phyloP scores from a whole-genome alignment of 1,140 invertebrate species.

The Lucilia cuprina region DNA sequence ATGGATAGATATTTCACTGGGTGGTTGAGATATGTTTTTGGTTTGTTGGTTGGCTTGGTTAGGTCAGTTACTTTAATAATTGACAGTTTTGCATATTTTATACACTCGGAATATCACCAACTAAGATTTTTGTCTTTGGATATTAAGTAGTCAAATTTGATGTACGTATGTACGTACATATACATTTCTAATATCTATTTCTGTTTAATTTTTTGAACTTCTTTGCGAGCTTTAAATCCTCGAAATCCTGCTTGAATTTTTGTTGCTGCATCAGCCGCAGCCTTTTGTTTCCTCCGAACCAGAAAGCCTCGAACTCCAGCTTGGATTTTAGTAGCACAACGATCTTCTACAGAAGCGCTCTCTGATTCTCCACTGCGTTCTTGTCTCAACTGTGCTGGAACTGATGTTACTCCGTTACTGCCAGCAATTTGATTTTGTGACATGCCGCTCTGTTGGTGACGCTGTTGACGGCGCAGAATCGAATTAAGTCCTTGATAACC shows the following conservation, averaged over 20 bases:
- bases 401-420: background rate
- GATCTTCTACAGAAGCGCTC: slow-evolving; percentile 64
- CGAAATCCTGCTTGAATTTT: slow-evolving; percentile 71
- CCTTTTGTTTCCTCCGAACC: slow-evolving; percentile 70
- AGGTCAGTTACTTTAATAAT: too few species aligned
- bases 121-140: too few species aligned
- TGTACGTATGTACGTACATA: background rate
- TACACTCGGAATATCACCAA: too few species aligned
- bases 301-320: slow-evolving; percentile 76
- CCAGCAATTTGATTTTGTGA: background rate
- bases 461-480: slow-evolving; percentile 43
- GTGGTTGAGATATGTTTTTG: too few species aligned
- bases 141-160: too few species aligned
- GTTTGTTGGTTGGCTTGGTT: too few species aligned
- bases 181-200: background rate
- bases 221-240: slow-evolving; percentile 67
- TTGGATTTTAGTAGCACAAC: slow-evolving; percentile 78
- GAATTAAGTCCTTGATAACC: background rate
- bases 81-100: too few species aligned
- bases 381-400: slow-evolving; percentile 20
- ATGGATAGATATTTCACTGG: too few species aligned
- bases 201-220: slow-evolving; percentile 47
- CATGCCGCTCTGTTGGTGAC: slow-evolving; percentile 36
- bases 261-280: slow-evolving; percentile 66
- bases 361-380: slow-evolving; percentile 37